These are phyloP conservation scores for Gonioctena quinquepunctata DNA, from an alignment of 1,140 invertebrate genomes.

Conservation along the genomic window DNA sequence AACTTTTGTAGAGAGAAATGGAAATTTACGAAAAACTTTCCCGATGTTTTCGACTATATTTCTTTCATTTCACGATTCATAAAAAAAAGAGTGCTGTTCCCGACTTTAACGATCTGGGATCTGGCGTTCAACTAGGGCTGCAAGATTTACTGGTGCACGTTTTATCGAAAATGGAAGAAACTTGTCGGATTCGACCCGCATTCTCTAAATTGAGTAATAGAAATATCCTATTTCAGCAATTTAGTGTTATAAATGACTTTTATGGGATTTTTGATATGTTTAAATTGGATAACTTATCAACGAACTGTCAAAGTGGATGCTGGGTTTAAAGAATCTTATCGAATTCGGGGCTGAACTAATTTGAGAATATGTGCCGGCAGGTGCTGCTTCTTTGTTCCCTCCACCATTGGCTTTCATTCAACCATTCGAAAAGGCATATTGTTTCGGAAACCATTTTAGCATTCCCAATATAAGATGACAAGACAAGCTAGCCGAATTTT, in stretches of 20 bases:
- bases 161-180: conserved; percentile 17
- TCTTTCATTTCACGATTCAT: conserved; percentile 14
- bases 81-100: not conserved
- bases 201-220: conserved; percentile 4
- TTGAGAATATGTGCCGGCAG: not conserved
- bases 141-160: conserved; percentile 6
- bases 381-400: not conserved
- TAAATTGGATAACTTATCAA: not conserved
- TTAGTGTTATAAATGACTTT: conserved; percentile 10
- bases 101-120: conserved; percentile 11
- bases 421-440: no score
- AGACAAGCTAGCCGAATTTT: no score
- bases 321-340: not conserved
- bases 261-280: conserved; percentile 1
- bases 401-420: no score
- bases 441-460: no score
- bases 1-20: not conserved
- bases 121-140: not conserved
- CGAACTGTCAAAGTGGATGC: not conserved
- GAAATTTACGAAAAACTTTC: not conserved
- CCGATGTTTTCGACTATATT: conserved; percentile 1
- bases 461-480: no score
- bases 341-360: not conserved
- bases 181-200: conserved; percentile 4
- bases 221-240: conserved; percentile 12